Evolutionary conservation across 1,140 invertebrate species (phyloP).

Genomic region (Ceratina australensis): DNA sequence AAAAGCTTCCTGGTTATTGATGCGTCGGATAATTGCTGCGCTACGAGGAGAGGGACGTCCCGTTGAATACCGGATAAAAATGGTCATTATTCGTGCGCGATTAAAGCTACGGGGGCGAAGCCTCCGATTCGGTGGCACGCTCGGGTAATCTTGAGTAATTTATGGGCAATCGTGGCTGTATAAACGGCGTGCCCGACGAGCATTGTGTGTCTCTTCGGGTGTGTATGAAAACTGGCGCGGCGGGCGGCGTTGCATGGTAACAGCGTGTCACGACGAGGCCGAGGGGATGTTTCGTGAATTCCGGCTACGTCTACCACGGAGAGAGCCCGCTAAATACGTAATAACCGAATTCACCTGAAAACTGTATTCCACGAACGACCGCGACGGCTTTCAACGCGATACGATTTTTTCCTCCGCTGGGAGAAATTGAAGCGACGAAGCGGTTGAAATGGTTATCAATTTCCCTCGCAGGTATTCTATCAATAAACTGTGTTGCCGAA

Average conservation of each 20-base stretch:
- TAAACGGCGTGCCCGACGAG: conserved; percentile 11
- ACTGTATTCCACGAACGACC: not conserved
- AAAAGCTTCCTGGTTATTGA: conserved; percentile 9
- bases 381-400: not conserved
- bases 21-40: conserved; percentile 3
- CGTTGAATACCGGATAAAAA: conserved; percentile 39
- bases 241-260: conserved; percentile 32
- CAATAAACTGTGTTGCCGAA: not conserved
- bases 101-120: conserved; percentile 10
- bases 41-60: not conserved
- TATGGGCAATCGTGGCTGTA: conserved; percentile 19
- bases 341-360: conserved; percentile 12
- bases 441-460: not conserved
- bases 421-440: not conserved
- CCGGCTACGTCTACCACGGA: not conserved
- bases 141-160: conserved; percentile 55
- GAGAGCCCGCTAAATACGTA: not conserved
- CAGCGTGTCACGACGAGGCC: not conserved
- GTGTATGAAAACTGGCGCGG: conserved; percentile 26
- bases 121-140: conserved; percentile 15
- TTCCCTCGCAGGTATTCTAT: not conserved
- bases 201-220: no score
- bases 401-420: not conserved
- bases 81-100: conserved; percentile 25
- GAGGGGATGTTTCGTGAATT: conserved; percentile 31